phyloP scores from a whole-genome alignment of 2,113 vertebrate species.

The Leptobrachium leishanense region DNA sequence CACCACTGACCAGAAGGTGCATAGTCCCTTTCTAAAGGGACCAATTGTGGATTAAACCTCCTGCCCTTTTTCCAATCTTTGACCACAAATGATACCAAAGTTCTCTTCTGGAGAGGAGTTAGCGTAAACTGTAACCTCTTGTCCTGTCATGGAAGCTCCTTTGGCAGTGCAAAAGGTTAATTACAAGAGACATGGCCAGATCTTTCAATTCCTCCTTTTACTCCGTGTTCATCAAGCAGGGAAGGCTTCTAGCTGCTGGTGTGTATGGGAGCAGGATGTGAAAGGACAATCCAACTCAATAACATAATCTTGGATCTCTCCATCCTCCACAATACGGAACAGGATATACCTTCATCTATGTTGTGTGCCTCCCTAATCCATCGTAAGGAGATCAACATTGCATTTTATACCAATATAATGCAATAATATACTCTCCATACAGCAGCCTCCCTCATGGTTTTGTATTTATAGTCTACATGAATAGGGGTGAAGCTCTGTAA shows the following conservation, averaged over 20 bases:
- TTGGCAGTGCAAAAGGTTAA: neutral
- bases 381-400: no score
- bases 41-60: neutral
- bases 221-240: neutral
- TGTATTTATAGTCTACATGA: conserved; percentile 24
- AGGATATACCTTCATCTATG: neutral
- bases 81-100: conserved; percentile 12
- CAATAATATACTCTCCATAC: no score
- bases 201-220: neutral
- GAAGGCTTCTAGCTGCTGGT: neutral
- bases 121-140: conserved; percentile 9
- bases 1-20: neutral
- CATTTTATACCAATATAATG: no score
- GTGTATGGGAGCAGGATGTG: neutral
- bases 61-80: conserved; percentile 13
- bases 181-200: neutral
- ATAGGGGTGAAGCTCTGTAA: conserved; percentile 33
- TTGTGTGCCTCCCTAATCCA: no score
- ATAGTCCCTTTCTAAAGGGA: conserved; percentile 17
- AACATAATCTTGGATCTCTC: conserved; percentile 1
- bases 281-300: neutral
- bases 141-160: conserved; percentile 4
- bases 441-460: conserved; percentile 5
- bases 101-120: conserved; percentile 3
- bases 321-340: neutral